Evolutionary conservation across 2,113 vertebrate genomes (phyloP).

Genomic region (Ardeotis arabs): DNA sequence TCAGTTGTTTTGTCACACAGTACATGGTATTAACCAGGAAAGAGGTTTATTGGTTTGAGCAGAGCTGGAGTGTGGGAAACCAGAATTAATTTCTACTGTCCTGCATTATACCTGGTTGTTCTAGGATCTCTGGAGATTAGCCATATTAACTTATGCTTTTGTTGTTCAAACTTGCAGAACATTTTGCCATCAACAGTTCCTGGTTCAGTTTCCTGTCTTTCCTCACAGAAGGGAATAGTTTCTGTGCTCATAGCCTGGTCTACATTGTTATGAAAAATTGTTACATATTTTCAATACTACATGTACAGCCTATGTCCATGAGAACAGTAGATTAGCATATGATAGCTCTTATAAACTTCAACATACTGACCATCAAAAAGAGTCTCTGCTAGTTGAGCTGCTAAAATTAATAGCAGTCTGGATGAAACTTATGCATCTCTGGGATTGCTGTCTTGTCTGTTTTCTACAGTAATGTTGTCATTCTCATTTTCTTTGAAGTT

Average conservation of each 20-base stretch:
- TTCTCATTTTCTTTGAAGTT: slow-evolving; percentile 58
- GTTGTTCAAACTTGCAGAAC: neutral
- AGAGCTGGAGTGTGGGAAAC: neutral
- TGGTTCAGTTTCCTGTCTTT: neutral
- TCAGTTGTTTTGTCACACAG: neutral
- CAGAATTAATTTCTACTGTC: neutral
- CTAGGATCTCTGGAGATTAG: neutral
- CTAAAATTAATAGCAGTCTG: neutral
- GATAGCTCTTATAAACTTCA: neutral
- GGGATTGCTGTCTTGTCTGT: slow-evolving; percentile 15
- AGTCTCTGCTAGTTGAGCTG: neutral
- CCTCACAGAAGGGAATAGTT: neutral
- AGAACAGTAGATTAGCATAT: neutral
- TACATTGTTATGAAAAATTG: neutral
- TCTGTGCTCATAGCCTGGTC: neutral
- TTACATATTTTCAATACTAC: neutral
- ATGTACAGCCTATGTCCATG: accelerated
- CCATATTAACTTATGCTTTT: neutral
- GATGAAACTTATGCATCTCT: neutral
- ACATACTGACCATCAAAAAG: neutral
- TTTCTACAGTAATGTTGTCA: slow-evolving; percentile 44
- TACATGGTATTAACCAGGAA: neutral
- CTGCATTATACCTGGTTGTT: neutral
- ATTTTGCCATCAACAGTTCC: neutral
- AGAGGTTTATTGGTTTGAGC: neutral